Conservation (phyloP, 2,888 invertebrate species). For the Petrolisthes cinctipes region DNA sequence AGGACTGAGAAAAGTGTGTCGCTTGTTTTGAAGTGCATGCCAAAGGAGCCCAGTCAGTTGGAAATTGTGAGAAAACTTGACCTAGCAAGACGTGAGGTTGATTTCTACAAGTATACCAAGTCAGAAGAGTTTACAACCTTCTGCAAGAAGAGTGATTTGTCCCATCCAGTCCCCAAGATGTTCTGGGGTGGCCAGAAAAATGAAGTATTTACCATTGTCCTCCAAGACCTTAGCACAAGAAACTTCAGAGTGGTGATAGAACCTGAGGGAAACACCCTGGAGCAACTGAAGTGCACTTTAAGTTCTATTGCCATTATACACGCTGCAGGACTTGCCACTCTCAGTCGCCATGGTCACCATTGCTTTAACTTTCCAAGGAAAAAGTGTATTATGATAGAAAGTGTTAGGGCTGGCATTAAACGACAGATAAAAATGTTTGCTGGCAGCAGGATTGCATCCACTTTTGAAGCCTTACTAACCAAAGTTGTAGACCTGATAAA, state of each 20-base stretch:
- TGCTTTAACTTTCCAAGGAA: conserved; percentile 22
- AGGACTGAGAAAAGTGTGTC: not conserved
- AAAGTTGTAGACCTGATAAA: conserved; percentile 6
- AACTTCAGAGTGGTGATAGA: conserved; percentile 31
- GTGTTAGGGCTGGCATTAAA: conserved; percentile 28
- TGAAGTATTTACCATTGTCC: conserved; percentile 39
- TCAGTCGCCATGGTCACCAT: conserved; percentile 30
- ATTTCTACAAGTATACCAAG: conserved; percentile 42
- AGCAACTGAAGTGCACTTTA: conserved; percentile 39
- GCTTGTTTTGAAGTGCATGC: conserved; percentile 46
- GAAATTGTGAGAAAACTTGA: conserved; percentile 28
- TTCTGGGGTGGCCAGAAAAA: conserved; percentile 35
- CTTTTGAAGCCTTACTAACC: conserved; percentile 29
- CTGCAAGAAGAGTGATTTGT: conserved; percentile 20
- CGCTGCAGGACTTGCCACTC: conserved; percentile 45
- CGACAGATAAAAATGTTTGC: conserved; percentile 33
- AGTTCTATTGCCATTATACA: conserved; percentile 51
- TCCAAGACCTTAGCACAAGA: conserved; percentile 44
- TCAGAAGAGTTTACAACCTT: conserved; percentile 43
- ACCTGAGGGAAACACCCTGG: conserved; percentile 38
- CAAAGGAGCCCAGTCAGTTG: not conserved
- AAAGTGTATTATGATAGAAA: not conserved
- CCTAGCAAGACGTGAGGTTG: conserved; percentile 43
- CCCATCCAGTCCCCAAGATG: conserved; percentile 49
- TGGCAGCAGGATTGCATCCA: conserved; percentile 4